Evolutionary conservation across 1,140 invertebrate genomes (phyloP), one percentile per base, ranked within the genome.

Genomic region (Apis laboriosa): DNA sequence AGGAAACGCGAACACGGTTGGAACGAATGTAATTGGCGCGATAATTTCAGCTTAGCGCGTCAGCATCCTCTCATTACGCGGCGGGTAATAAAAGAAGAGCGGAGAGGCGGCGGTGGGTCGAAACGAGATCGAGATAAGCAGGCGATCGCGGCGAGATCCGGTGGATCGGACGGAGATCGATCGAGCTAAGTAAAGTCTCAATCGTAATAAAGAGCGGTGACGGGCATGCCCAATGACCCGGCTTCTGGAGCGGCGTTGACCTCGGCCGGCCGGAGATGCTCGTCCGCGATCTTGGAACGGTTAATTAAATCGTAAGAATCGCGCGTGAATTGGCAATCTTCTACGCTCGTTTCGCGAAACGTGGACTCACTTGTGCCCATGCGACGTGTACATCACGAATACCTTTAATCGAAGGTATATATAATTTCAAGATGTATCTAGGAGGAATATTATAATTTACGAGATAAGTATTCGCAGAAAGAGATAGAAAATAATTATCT

Each of bases 61-160:
- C 72, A 9, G 70, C 43, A 28, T 74, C 19, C 55, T 66, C 56
- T 58, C 71, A 63, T 81, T 77, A 43, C 68, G 34, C 63, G 67
- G 82, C 49, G 28, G 73, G 87, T 88, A 86, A 88, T 81, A 88
- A 34, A 34, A 34, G 34, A 34, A 34, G 34, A 34, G 34, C 34
- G 34, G 75, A 84, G 80, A 85, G 67, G 76, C 76, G 73, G 66
- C 82, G 60, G 63, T 56, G 71, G 68, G 68, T 84, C 55, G 81
- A 89, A 84, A 84, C 61, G 72, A 84, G 79, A 88, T 88, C 77
- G 73, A 82, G 87, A 88, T 88, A 88, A 88, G 63, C 64, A 49
- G 58, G 56, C 15, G 85, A 87, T 84, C 82, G 58, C 55, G 24
- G 58, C n/a, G 28, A 84, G 70, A 83, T 83, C 80, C 28, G 28